Conservation (phyloP, 2,113 vertebrate genomes). For the Nycticorax nycticorax region DNA sequence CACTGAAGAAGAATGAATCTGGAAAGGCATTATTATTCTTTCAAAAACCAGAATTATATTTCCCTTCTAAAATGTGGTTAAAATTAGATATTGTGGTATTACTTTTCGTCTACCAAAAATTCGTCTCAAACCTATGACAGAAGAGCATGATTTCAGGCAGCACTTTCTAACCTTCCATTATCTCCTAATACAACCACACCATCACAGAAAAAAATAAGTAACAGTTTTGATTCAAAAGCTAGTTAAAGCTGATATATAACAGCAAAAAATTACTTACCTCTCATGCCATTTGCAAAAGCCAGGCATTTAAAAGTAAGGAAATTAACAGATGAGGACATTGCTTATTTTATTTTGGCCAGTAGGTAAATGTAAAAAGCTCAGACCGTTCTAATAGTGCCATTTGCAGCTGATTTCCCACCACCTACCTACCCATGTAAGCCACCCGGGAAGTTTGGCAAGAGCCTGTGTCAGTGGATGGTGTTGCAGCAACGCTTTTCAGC, state of each 20-base stretch:
- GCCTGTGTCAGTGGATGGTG: not conserved
- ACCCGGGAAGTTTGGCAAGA: not conserved
- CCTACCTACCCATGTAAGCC: not conserved
- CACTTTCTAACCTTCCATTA: not conserved
- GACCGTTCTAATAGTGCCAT: not conserved
- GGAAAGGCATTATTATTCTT: conserved; percentile 26
- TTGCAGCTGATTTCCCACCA: not conserved
- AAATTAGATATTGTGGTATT: conserved; percentile 33
- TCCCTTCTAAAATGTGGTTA: conserved; percentile 35
- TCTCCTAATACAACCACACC: not conserved
- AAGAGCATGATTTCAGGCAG: not conserved
- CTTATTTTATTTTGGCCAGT: not conserved
- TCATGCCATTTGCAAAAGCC: not conserved
- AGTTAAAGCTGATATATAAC: not conserved
- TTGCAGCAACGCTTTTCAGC: not conserved
- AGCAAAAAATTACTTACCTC: not conserved
- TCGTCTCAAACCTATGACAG: not conserved
- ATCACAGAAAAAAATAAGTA: not conserved
- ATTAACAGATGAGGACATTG: not conserved
- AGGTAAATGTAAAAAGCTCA: not conserved
- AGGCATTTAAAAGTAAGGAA: not conserved
- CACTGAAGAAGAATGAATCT: conserved; percentile 6
- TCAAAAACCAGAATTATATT: not conserved
- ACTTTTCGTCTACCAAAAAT: conserved; percentile 37
- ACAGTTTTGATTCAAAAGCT: not conserved